These are phyloP conservation scores for Sitobion miscanthi DNA, from an alignment of 1,140 invertebrate genomes.

Conservation along the genomic window DNA sequence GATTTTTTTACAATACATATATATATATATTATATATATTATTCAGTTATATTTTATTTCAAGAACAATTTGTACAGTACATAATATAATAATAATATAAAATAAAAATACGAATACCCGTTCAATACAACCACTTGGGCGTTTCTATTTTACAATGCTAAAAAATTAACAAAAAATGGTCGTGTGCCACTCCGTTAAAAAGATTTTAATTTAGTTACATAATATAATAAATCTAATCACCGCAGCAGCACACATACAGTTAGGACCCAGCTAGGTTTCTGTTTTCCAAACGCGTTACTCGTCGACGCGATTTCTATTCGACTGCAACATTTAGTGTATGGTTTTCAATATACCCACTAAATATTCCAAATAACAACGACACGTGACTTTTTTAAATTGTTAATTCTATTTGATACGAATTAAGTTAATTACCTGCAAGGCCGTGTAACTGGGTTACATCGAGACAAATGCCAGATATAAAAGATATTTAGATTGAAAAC, in stretches of 20 bases:
- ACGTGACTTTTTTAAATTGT: not conserved
- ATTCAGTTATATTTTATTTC: not conserved
- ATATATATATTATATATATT: not conserved
- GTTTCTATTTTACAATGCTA: not conserved
- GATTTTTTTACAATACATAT: not conserved
- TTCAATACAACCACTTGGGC: not conserved
- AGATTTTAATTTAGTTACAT: not conserved
- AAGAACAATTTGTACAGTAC: constrained; percentile 5
- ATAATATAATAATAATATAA: not conserved
- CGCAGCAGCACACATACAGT: not conserved
- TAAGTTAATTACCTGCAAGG: not conserved
- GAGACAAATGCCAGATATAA: not conserved
- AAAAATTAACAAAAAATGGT: not conserved
- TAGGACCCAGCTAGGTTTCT: not conserved
- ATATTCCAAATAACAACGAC: not conserved
- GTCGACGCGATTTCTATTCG: not conserved
- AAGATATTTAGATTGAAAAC: not conserved
- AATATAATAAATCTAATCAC: not conserved
- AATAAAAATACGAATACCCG: constrained; percentile 13
- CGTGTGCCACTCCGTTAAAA: not conserved
- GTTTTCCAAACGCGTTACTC: not conserved
- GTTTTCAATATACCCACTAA: not conserved
- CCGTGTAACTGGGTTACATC: not conserved
- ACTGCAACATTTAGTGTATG: not conserved
- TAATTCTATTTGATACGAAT: not conserved